These are phyloP conservation scores for Dryobates pubescens DNA, from an alignment of 2,797 vertebrate genomes.

Conservation along the genomic window DNA sequence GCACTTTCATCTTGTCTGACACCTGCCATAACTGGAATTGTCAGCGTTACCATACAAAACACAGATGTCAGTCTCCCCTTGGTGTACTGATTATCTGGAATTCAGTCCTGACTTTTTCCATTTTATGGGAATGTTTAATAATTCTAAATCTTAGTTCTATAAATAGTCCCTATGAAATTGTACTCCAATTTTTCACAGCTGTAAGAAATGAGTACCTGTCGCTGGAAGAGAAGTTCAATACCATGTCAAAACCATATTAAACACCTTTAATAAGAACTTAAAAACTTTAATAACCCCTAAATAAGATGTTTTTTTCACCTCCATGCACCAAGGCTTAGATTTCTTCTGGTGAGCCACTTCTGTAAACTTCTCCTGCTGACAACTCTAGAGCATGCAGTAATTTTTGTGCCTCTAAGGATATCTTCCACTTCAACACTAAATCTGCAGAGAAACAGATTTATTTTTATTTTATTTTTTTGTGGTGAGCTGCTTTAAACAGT, in stretches of 20 bases:
- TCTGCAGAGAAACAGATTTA: not conserved
- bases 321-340: not conserved
- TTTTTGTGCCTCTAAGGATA: conserved; percentile 11
- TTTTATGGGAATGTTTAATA: not conserved
- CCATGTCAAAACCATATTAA: not conserved
- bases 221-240: not conserved
- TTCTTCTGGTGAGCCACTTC: not conserved
- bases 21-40: not conserved
- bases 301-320: not conserved
- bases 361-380: not conserved
- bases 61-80: not conserved
- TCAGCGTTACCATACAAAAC: not conserved
- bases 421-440: not conserved
- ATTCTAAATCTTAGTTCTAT: not conserved
- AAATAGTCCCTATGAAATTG: not conserved
- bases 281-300: not conserved
- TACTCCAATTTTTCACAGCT: not conserved
- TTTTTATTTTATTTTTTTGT: not conserved
- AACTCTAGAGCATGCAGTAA: not conserved
- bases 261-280: not conserved
- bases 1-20: not conserved
- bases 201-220: not conserved
- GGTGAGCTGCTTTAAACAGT: not conserved
- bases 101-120: not conserved
- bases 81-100: not conserved